Evolutionary conservation across 1,140 invertebrate genomes (phyloP), one percentile per base, ranked within the genome.

Genomic region (Neuroterus valhalla): DNA sequence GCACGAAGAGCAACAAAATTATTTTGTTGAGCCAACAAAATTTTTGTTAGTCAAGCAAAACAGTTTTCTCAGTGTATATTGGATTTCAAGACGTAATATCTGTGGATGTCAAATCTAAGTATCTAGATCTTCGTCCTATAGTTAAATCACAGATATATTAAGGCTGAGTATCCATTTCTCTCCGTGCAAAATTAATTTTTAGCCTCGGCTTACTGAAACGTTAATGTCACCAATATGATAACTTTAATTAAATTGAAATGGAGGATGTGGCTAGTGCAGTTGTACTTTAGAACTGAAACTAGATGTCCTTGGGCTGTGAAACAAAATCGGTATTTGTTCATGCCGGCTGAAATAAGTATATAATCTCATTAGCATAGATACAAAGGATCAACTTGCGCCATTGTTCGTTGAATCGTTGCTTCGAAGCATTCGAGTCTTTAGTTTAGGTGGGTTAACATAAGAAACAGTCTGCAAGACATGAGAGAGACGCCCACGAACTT

Each of bases 241-340:
- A 71, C 71, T 67, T 74, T 69, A 66, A 79, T 79, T 76, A 17
- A 77, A 79, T 72, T 73, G 4, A 66, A 66, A 76, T 72, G 38
- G 67, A 78, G 76, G 75, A 75, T 38, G 66, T 52, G 15, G 38
- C 69, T 76, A 52, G 42, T 38, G 66, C 67, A 76, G 73, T 66
- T 73, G 77, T 78, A 75, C 76, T 48, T 68, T 70, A 69, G 72
- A 78, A 81, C 31, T 38, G 78, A 72, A 78, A 77, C 74, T 80
- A 76, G 78, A 80, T 77, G 82, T 78, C 82, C 82, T 83, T 83
- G 77, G 70, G 66, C 67, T 70, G 70, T 68, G 76, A 71, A 79
- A 79, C 78, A 72, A 80, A 83, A 83, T 81, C 74, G 67, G 74
- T 77, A 81, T 79, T 72, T 74, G 75, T 74, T 78, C 70, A 70